Conservation (phyloP, 2,888 invertebrate species). For the Linnaemya vulpina region DNA sequence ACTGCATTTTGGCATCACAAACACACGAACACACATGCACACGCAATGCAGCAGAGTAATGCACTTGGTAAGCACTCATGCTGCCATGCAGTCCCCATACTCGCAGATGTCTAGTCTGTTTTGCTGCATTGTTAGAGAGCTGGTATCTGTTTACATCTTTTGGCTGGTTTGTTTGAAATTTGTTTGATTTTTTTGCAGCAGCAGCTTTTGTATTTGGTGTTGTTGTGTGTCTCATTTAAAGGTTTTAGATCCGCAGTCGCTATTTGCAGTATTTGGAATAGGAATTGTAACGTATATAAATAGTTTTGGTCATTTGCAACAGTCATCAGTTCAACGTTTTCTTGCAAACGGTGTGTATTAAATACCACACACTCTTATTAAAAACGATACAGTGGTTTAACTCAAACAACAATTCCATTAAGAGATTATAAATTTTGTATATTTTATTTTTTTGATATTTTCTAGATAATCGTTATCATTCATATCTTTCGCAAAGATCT, state of each 20-base stretch:
- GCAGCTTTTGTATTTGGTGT: slow-evolving; percentile 47
- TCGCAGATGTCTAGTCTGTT: not conserved
- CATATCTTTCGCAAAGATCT: slow-evolving; percentile 56
- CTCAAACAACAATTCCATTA: not conserved
- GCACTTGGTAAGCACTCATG: slow-evolving; percentile 48
- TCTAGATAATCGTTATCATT: slow-evolving; percentile 50
- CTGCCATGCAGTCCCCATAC: slow-evolving; percentile 21
- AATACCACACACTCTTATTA: slow-evolving; percentile 17
- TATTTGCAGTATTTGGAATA: slow-evolving; percentile 67
- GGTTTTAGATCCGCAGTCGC: slow-evolving; percentile 66
- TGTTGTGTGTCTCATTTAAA: slow-evolving; percentile 57
- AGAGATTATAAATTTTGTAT: slow-evolving; percentile 7
- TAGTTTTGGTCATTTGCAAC: slow-evolving; percentile 83
- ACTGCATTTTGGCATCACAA: slow-evolving; percentile 35
- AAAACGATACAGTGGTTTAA: slow-evolving; percentile 2
- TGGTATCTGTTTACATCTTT: slow-evolving; percentile 64
- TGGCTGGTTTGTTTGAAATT: slow-evolving; percentile 50
- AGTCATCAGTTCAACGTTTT: slow-evolving; percentile 83
- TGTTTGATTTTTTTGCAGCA: slow-evolving; percentile 20
- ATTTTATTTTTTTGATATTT: slow-evolving; percentile 8
- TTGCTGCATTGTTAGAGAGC: slow-evolving; percentile 48
- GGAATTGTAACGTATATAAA: slow-evolving; percentile 81
- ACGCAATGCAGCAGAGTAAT: not conserved
- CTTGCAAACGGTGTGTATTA: slow-evolving; percentile 81
- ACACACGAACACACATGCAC: not conserved